Conservation (phyloP, 2,797 vertebrate species). For the Cyclopterus lumpus region DNA sequence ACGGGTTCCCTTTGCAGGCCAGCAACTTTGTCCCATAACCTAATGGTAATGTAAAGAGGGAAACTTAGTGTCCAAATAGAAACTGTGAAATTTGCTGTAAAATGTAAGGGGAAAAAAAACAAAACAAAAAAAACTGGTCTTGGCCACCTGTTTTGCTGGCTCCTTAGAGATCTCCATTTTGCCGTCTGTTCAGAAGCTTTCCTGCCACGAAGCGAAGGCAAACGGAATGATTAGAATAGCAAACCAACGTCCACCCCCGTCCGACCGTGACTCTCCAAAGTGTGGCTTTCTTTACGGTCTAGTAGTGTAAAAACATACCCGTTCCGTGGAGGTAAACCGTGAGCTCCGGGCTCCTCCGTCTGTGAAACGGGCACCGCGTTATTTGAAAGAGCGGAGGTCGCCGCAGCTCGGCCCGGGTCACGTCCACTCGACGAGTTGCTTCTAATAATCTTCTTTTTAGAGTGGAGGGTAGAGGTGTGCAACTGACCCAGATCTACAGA, state of each 20-base stretch:
- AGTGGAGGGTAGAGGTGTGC: constrained; percentile 24
- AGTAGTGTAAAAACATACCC: constrained; percentile 48
- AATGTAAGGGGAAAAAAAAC: too few relatives aligned
- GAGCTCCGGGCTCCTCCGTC: constrained; percentile 16
- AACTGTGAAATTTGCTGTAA: neutral
- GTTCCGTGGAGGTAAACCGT: constrained; percentile 26
- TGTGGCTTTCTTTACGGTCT: neutral
- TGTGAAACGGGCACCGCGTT: constrained; percentile 13
- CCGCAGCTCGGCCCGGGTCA: constrained; percentile 33
- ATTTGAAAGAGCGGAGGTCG: constrained; percentile 8
- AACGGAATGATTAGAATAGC: constrained; percentile 15
- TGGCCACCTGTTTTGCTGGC: constrained; percentile 75
- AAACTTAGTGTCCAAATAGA: constrained; percentile 3
- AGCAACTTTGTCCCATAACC: constrained; percentile 81
- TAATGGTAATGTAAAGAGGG: constrained; percentile 47
- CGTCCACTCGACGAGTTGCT: constrained; percentile 17
- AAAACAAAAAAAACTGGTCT: constrained; percentile 15
- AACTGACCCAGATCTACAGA: constrained; percentile 20
- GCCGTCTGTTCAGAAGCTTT: constrained; percentile 46
- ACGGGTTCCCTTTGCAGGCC: constrained; percentile 62
- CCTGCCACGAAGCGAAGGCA: constrained; percentile 57
- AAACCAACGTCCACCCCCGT: neutral
- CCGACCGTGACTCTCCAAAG: neutral
- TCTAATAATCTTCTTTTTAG: constrained; percentile 46
- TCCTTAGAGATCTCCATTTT: constrained; percentile 74